These are phyloP conservation scores for Myanophis thanlyinensis DNA, from an alignment of 2,113 vertebrate genomes.

Conservation along the genomic window DNA sequence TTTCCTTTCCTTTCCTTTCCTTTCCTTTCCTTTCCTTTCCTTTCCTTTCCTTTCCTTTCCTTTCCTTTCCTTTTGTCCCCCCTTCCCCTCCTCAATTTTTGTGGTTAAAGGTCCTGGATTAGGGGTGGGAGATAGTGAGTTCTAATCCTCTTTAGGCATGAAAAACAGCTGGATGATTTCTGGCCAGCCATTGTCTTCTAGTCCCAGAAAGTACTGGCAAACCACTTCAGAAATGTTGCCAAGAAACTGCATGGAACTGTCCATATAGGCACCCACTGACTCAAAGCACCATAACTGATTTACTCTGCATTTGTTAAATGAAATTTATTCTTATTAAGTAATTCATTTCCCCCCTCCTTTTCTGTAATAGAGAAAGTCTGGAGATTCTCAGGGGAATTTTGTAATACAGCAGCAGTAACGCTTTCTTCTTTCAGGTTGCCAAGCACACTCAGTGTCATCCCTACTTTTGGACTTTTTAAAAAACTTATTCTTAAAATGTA, in stretches of 20 bases:
- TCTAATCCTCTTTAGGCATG: background rate
- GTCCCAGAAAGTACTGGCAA: background rate
- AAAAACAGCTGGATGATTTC: background rate
- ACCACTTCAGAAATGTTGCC: background rate
- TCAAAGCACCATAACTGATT: background rate
- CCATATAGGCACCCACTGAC: background rate
- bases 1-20: background rate
- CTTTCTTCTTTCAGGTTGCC: constrained; percentile 39
- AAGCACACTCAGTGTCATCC: background rate
- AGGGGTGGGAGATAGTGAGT: background rate
- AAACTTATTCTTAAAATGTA: background rate
- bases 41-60: background rate
- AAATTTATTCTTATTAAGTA: constrained; percentile 69
- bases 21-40: background rate
- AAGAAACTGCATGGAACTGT: background rate
- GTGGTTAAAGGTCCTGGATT: background rate
- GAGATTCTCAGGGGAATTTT: constrained; percentile 58
- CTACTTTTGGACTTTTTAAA: constrained; percentile 22
- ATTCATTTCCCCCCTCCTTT: constrained; percentile 56
- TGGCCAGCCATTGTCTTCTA: background rate
- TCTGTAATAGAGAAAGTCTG: constrained; percentile 51
- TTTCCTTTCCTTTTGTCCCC: constrained; percentile 53
- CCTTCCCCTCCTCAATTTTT: constrained; percentile 31
- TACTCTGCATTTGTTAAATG: constrained; percentile 65
- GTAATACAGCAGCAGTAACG: constrained; percentile 34